These are phyloP conservation scores for Brachyptera putata DNA, from an alignment of 2,888 invertebrate species.

Conservation along the genomic window DNA sequence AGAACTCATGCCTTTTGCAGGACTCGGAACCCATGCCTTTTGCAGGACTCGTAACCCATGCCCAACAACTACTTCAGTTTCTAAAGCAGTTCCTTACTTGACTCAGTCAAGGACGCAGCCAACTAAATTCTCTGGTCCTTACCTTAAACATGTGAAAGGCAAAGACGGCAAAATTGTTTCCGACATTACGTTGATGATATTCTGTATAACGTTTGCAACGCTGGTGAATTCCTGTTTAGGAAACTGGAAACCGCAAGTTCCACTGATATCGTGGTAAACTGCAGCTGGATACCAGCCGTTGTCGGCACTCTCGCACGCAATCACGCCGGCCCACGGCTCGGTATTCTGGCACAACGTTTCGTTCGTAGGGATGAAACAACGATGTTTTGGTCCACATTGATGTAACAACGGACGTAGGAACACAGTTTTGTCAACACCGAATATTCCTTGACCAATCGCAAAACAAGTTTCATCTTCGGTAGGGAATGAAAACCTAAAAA, in stretches of 20 bases:
- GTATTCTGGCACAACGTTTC: conserved; percentile 45
- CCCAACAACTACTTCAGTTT: too few species aligned
- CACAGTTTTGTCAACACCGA: conserved; percentile 51
- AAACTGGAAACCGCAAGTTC: conserved; percentile 45
- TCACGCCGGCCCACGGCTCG: conserved; percentile 60
- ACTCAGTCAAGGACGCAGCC: too few species aligned
- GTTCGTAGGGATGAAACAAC: conserved; percentile 51
- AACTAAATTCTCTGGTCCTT: too few species aligned
- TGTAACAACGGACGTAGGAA: conserved; percentile 49
- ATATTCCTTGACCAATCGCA: conserved; percentile 54
- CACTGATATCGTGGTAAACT: conserved; percentile 55
- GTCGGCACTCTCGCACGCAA: conserved; percentile 59
- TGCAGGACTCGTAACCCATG: too few species aligned
- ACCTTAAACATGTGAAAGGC: neutral
- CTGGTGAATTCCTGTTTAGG: conserved; percentile 44
- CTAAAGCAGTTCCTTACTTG: too few species aligned
- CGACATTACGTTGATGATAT: conserved; percentile 48
- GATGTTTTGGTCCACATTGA: conserved; percentile 51
- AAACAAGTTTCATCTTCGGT: conserved; percentile 53
- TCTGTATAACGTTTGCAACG: conserved; percentile 52
- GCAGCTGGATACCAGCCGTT: conserved; percentile 70
- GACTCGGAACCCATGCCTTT: too few species aligned
- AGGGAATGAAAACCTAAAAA: conserved; percentile 9
- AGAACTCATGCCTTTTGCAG: too few species aligned
- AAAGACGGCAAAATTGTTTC: neutral